Evolutionary conservation across 2,888 invertebrate genomes (phyloP).

Genomic region (Harpalus rufipes): DNA sequence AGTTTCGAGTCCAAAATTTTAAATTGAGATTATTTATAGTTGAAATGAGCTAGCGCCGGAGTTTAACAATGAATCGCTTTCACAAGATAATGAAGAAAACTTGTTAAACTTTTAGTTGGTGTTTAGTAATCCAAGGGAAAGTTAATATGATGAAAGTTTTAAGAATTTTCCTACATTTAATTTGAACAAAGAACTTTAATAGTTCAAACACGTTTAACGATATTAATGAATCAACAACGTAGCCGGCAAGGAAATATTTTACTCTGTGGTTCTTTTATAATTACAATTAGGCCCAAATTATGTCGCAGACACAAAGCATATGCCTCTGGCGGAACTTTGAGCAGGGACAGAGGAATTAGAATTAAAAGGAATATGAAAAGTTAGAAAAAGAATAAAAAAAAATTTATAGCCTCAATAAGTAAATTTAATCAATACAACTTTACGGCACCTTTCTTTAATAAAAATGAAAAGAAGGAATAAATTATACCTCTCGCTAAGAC

Average conservation of each 20-base stretch:
- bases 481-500: no score
- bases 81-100: conserved; percentile 62
- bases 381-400: conserved; percentile 22
- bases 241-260: not conserved
- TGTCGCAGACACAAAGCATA: conserved; percentile 34
- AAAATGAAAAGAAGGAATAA: not conserved
- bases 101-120: conserved; percentile 57
- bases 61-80: conserved; percentile 63
- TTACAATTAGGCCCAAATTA: conserved; percentile 37
- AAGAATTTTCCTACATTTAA: conserved; percentile 50
- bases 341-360: conserved; percentile 8
- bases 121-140: conserved; percentile 60
- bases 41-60: conserved; percentile 11
- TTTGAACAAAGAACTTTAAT: conserved; percentile 52
- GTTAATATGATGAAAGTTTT: conserved; percentile 53
- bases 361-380: conserved; percentile 27
- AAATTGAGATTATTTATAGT: conserved; percentile 38
- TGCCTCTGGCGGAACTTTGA: conserved; percentile 26
- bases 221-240: conserved; percentile 39
- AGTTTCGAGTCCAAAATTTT: conserved; percentile 9
- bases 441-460: not conserved
- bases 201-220: conserved; percentile 31
- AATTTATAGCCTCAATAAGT: conserved; percentile 13
- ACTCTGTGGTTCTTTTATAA: conserved; percentile 29
- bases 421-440: conserved; percentile 19